Base-by-base conservation (phyloP, 1,140 invertebrate genomes). In the Listronotus oregonensis region DNA sequence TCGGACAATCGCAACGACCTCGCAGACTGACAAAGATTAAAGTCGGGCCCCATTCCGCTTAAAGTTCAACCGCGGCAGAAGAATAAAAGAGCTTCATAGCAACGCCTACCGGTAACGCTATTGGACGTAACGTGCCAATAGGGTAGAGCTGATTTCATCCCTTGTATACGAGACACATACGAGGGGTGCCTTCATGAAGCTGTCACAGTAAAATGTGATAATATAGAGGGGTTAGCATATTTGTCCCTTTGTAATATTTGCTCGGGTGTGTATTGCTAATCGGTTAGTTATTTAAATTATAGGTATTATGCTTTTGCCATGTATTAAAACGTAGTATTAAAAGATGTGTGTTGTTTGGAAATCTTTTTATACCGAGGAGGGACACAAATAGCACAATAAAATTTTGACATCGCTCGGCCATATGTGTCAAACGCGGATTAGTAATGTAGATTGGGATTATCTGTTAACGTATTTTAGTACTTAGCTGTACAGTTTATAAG, bases 231-330 rank as follows among this genome's bases (percentile, higher is more conserved):
- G 64, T 58, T 18, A 18, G 14, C 37, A 15, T 10, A 51, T 57
- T 43, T 42, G 12, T 46, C 64, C 50, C 21, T 60, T 66, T 54
- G 32, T 54, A 31, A 43, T 56, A 46, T 54, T 44, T 56, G 64
- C 58, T 43, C 32, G 58, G 44, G 51, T 63, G 55, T 64, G 55
- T 37, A 34, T 44, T 31, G 43, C 51, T 59, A 63, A 54, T 64
- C 55, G 61, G 49, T 50, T 67, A 67, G 66, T 64, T 64, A 68
- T 68, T 68, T 51, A 64, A 67, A 67, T 67, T 63, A 57, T 43
- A 39, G 40, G 52, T 44, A 66, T 60, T 60, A 60, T 49, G 49
- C 56, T 61, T 51, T 50, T 12, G 42, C 10, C 37, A 56, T 27
- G 40, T 10, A 27, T 14, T 59, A 39, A 37, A 37, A 46, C 43